Percentiles rank a stretch among this genome's conserved stretches.
These are phyloP conservation scores for Pentalonia nigronervosa DNA, from an alignment of 1,140 invertebrate species.

Conservation along the genomic window DNA sequence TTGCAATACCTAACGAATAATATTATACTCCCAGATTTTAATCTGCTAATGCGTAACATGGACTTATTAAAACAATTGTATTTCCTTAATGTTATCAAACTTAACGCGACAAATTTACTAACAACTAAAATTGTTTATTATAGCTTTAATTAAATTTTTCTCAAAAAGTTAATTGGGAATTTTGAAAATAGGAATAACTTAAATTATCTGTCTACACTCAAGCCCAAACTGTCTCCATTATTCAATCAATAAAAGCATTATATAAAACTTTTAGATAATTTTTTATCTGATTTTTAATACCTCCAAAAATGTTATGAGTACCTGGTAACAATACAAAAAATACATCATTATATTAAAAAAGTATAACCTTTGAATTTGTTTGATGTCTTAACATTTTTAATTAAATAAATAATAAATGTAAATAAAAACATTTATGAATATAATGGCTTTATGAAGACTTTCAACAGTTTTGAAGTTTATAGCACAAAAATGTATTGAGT, in stretches of 20 bases:
- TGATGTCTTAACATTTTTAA: background rate
- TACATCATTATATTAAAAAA: background rate
- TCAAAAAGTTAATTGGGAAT: background rate
- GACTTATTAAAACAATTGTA: background rate
- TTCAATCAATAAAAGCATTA: slow-evolving; percentile 2
- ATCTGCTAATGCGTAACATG: background rate
- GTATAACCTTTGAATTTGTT: background rate
- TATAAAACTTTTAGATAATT: background rate
- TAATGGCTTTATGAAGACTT: background rate
- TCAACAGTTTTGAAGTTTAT: background rate
- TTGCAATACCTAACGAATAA: background rate
- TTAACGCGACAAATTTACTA: background rate
- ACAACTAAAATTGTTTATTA: background rate
- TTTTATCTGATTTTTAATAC: background rate
- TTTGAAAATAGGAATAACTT: background rate
- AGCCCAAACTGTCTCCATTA: background rate
- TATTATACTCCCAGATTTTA: background rate
- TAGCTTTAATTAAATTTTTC: background rate
- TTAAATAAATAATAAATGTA: slow-evolving; percentile 17
- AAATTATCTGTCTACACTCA: background rate
- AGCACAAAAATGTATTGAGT: background rate
- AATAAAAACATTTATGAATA: background rate
- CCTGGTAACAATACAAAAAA: background rate
- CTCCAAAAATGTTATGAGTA: background rate
- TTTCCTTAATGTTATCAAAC: background rate